Percentiles rank a stretch among this genome's conserved stretches.
These are phyloP conservation scores for Cheilosia grossa DNA, from an alignment of 2,888 invertebrate species.

Conservation along the genomic window DNA sequence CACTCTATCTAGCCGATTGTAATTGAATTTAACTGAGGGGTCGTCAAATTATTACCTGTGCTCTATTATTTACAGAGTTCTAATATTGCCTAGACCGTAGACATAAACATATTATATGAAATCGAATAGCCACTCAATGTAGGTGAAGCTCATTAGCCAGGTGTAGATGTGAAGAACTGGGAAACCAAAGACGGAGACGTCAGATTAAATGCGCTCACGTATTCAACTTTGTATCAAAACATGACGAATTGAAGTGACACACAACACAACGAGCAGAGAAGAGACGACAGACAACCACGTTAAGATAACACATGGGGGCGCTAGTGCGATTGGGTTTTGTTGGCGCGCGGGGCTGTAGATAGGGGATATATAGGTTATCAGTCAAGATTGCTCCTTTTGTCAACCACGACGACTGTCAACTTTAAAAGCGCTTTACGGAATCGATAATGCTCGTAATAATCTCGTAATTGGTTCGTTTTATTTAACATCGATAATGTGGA, in stretches of 20 bases:
- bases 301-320: slow-evolving; percentile 70
- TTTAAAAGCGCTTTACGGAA: slow-evolving; percentile 22
- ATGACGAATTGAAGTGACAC: slow-evolving; percentile 43
- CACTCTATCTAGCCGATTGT: slow-evolving; percentile 31
- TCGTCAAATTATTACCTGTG: slow-evolving; percentile 50
- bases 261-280: slow-evolving; percentile 29
- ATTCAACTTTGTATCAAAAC: slow-evolving; percentile 47
- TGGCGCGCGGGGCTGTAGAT: slow-evolving; percentile 21
- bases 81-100: neutral
- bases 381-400: slow-evolving; percentile 48
- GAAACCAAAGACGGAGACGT: neutral
- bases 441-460: slow-evolving; percentile 57
- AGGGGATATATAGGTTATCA: slow-evolving; percentile 70
- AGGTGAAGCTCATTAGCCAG: slow-evolving; percentile 60
- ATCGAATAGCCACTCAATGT: slow-evolving; percentile 57
- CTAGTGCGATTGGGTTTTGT: slow-evolving; percentile 44
- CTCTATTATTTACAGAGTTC: slow-evolving; percentile 55
- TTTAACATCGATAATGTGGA: slow-evolving; percentile 45
- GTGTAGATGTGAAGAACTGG: neutral
- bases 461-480: slow-evolving; percentile 65
- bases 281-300: slow-evolving; percentile 47
- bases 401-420: slow-evolving; percentile 42
- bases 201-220: slow-evolving; percentile 30
- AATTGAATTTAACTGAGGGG: slow-evolving; percentile 62
- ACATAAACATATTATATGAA: neutral